Evolutionary conservation across 2,888 invertebrate species (phyloP), one percentile per base, ranked within the genome.

Genomic region (Acronicta leporina): DNA sequence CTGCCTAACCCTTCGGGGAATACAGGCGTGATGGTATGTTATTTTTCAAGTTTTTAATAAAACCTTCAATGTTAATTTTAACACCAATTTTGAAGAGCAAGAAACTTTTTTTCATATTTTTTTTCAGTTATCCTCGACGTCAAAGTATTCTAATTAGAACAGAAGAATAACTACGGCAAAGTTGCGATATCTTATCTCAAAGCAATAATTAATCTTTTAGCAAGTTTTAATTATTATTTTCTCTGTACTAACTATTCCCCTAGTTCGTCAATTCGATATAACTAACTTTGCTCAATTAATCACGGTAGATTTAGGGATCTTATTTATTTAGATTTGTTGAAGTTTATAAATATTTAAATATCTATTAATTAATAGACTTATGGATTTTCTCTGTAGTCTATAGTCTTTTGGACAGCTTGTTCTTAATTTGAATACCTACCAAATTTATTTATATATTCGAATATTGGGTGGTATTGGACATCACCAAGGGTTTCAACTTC

Each of bases 171-270:
- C 49, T 72, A 33, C 5, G 45, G 35, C 4, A 46, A 75, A 75
- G 61, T 67, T 63, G 13, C 15, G 48, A 49, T 57, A 49, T 67
- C 63, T 63, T 33, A 11, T 47, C 49, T 42, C 56, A 48, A 27
- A 33, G 46, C 35, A 42, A 53, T 73, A 68, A 75, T 66, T 63
- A 73, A 68, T 76, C 53, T 61, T 38, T 58, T 16, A 15, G 33
- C 15, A 66, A 73, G 66, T 75, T 69, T 62, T 66, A 76, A 69
- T 73, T 69, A 73, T 69, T 52, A 76, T 58, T 73, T 63, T 75
- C 66, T 62, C 25, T 44, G 16, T 55, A 43, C 40, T 49, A 64
- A 63, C 60, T 57, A 64, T 53, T 40, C 15, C 45, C 25, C 25
- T 42, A 68, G 73, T 57, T 71, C 42, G 30, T 47, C 9, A n/a